Base-by-base conservation (phyloP, 2,888 invertebrate genomes). In the Palloptera scutellata region DNA sequence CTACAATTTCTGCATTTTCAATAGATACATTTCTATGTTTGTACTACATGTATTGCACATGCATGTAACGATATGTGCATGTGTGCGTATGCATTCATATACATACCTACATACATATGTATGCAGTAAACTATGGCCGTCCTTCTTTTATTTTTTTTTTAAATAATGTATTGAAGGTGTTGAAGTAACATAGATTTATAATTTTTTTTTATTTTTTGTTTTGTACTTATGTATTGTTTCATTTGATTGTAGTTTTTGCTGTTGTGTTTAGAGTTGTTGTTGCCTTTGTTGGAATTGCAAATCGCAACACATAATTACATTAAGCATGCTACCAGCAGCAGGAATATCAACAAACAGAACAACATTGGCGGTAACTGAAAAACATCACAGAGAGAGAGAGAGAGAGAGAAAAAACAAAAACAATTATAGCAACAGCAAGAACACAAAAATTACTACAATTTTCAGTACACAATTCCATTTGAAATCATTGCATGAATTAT, bases 251-350 rank as follows among this genome's bases (percentile, higher is more conserved):
- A 41, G 20, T 63, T 42, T 17, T 40, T 48, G 41, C 48, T 58
- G 76, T 75, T 77, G 73, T 76, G 54, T 78, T 52, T 55, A 43
- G 20, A 55, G 10, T 54, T 63, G 73, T 72, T 72, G 74, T 12
- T 73, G 54, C 6, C 17, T 71, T 76, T 74, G 72, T 74, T 74
- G 75, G 62, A 64, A 71, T 78, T 78, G 73, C 72, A 76, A 79
- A 79, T 78, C 74, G 76, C 73, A 72, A 73, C 74, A 74, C 76
- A 79, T 79, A 79, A 79, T 79, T 79, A 77, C 77, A 71, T 73
- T 41, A 55, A 48, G 65, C 70, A 72, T 71, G 67, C 68, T 17
- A 60, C 12, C 52, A 61, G 58, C 20, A 62, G 48, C 17, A 53
- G 41, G 41, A 62, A 58, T 1, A 59, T 45, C 13, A 54, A 19